Base-by-base conservation (phyloP, 2,797 vertebrate genomes). In the Brachyrhaphis roseni region DNA sequence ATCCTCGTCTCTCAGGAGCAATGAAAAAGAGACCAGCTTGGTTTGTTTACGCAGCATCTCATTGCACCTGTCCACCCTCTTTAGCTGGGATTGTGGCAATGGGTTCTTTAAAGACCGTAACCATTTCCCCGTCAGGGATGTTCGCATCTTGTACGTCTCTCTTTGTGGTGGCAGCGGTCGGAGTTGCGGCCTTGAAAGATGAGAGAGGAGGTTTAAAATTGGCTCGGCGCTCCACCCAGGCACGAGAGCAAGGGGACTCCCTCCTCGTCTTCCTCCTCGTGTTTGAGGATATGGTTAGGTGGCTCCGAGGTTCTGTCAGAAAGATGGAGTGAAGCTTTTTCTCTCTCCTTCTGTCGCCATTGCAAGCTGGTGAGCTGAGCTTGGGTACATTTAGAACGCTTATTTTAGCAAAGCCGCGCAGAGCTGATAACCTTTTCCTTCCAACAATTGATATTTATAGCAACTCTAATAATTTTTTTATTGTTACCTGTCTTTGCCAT, bases 371-470 rank as follows among this genome's bases (percentile, higher is more conserved):
- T 41, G 64, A 68, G 16, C 62, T 1, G 5, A 36, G 31, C 18
- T 23, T 10, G 20, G 6, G 10, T 71, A 43, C 43, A 43, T 71
- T 39, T 5, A 41, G 64, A 26, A 39, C 2, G 11, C 41, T 34
- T 72, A 16, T 51, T 74, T 41, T 73, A 31, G 71, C 36, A 26
- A 68, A 68, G 64, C 20, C 10, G 26, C 26, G 12, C 79, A 53
- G 76, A 77, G 39, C 59, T 79, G 91, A 93, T 93, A 89, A 90
- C 82, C 83, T 88, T 92, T 88, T 72, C 34, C 39, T 49, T 78
- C n/a, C 87, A 90, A 88, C 87, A 78, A 75, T 78, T 2, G 39
- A 75, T 91, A 91, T 93, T 92, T 91, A 87, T 90, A 90, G 84
- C 64, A 43, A 71, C 76, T 70, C 47, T 49, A 74, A 78, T 86